phyloP scores from a whole-genome alignment of 2,888 invertebrate species.

The Seira ritae region DNA sequence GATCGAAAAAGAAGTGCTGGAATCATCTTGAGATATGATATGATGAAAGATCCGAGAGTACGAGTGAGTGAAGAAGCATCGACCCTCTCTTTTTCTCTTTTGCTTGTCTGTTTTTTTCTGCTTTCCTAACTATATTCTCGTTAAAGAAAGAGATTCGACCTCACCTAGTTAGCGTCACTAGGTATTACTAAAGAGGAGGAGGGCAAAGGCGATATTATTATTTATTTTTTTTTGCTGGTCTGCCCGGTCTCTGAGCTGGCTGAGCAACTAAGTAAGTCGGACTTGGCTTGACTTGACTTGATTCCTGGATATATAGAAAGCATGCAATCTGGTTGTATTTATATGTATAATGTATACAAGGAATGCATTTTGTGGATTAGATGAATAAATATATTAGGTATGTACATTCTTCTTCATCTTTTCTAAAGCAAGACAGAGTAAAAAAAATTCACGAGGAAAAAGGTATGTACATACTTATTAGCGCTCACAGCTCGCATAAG shows the following conservation, averaged over 20 bases:
- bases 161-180: slow-evolving; percentile 65
- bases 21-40: slow-evolving; percentile 66
- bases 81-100: slow-evolving; percentile 46
- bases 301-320: slow-evolving; percentile 13
- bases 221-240: slow-evolving; percentile 1
- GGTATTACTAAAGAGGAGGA: slow-evolving; percentile 51
- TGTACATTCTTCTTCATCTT: slow-evolving; percentile 5
- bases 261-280: not conserved
- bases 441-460: slow-evolving; percentile 20
- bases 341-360: slow-evolving; percentile 21
- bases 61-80: slow-evolving; percentile 55
- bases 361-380: slow-evolving; percentile 50
- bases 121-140: slow-evolving; percentile 63
- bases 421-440: slow-evolving; percentile 17
- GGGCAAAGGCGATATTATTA: slow-evolving; percentile 49
- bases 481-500: not conserved
- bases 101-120: slow-evolving; percentile 12
- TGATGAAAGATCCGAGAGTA: slow-evolving; percentile 62
- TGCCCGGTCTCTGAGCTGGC: not conserved
- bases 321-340: slow-evolving; percentile 17
- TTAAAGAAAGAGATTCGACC: slow-evolving; percentile 65
- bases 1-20: slow-evolving; percentile 63
- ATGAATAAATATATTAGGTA: no score
- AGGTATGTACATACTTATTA: slow-evolving; percentile 34
- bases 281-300: slow-evolving; percentile 12